Conservation (phyloP, 2,888 invertebrate genomes). For the Eudasyphora cyanicolor region DNA sequence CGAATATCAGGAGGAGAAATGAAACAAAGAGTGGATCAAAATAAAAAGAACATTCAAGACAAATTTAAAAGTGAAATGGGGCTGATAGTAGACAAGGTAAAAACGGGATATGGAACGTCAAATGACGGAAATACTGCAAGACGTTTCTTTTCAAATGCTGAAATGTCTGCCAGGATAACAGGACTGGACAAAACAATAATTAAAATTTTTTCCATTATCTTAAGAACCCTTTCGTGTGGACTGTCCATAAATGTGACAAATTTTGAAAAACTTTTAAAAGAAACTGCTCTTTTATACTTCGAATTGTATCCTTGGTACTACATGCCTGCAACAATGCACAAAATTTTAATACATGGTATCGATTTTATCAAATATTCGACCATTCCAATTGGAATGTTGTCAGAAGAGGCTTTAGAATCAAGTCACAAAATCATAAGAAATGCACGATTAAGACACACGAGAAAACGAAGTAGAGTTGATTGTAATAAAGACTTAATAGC, state of each 20-base stretch:
- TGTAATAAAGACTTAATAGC: neutral
- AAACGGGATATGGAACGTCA: too few relatives aligned
- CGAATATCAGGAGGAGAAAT: too few relatives aligned
- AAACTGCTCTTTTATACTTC: slow-evolving; percentile 1
- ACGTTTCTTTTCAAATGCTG: too few relatives aligned
- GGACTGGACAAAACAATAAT: neutral
- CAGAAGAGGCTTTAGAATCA: too few relatives aligned
- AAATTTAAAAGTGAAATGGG: neutral
- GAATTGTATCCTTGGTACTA: neutral
- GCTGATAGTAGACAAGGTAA: too few relatives aligned
- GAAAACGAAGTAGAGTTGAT: neutral
- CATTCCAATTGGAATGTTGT: too few relatives aligned
- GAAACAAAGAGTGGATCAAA: too few relatives aligned
- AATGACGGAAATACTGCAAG: too few relatives aligned
- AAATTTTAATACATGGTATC: too few relatives aligned
- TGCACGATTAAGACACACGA: neutral
- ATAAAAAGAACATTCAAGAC: too few relatives aligned
- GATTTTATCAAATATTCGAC: too few relatives aligned
- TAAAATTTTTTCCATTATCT: neutral
- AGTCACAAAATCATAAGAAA: neutral
- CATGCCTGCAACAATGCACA: too few relatives aligned
- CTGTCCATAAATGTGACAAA: neutral
- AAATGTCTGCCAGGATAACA: neutral
- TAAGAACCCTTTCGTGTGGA: neutral
- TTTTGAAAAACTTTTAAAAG: neutral